phyloP scores from a whole-genome alignment of 2,113 vertebrate genomes.

The Himantopus leucocephalus region DNA sequence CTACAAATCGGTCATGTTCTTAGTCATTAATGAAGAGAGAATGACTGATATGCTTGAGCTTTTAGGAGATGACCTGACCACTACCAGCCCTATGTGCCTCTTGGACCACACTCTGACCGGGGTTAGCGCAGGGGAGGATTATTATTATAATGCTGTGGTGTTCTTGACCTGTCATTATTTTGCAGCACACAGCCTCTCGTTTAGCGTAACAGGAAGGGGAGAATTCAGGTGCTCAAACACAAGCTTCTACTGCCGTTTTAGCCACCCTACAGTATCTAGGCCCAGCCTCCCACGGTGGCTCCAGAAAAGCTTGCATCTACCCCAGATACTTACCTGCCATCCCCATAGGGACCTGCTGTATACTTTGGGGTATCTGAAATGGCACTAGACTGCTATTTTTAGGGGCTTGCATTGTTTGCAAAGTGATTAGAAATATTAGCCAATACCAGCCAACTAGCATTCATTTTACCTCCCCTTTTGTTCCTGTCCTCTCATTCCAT shows the following conservation, averaged over 20 bases:
- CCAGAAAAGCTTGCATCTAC: neutral
- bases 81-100: neutral
- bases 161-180: neutral
- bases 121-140: neutral
- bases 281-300: neutral
- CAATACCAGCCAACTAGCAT: neutral
- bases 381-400: neutral
- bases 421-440: neutral
- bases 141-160: neutral
- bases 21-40: neutral
- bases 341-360: neutral
- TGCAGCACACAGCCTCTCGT: neutral
- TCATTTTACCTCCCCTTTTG: neutral
- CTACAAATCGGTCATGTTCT: neutral
- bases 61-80: neutral
- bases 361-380: neutral
- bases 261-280: neutral
- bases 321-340: neutral
- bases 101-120: neutral
- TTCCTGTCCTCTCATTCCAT: neutral
- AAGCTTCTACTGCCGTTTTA: neutral
- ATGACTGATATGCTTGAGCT: neutral
- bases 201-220: neutral
- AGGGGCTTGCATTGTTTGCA: neutral
- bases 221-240: neutral